A percentile compares a stretch with the other conserved stretches of the same genome.
phyloP scores from a whole-genome alignment of 2,797 vertebrate genomes.

The Liasis olivaceus region DNA sequence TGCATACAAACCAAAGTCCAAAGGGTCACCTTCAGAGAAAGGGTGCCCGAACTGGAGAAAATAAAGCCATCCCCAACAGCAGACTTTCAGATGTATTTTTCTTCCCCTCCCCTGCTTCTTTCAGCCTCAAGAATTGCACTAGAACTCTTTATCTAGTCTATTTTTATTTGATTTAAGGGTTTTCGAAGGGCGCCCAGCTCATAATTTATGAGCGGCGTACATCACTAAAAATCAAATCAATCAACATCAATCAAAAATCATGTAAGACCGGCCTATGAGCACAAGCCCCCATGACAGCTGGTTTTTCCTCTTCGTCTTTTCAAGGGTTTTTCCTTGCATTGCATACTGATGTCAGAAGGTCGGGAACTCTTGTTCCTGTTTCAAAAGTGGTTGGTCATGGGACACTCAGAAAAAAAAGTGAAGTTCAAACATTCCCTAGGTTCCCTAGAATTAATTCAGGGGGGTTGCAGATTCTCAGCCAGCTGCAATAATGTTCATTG shows the following conservation, averaged over 20 bases:
- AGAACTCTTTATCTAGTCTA: not conserved
- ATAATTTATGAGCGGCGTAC: no score
- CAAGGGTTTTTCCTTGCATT: no score
- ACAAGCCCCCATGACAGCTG: no score
- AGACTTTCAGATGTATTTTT: not conserved
- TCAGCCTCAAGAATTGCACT: not conserved
- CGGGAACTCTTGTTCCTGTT: no score
- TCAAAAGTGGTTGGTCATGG: no score
- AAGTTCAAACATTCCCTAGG: not conserved
- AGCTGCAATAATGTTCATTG: not conserved
- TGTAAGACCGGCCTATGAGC: no score
- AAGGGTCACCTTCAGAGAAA: conserved; percentile 1
- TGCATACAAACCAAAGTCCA: not conserved
- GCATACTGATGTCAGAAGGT: no score
- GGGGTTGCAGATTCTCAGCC: not conserved
- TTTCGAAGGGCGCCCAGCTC: no score
- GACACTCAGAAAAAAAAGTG: not conserved
- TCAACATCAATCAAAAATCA: no score
- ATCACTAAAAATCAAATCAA: no score
- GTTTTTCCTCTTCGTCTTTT: no score
- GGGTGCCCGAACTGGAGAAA: not conserved
- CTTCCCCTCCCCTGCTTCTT: not conserved
- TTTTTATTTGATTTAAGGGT: not conserved
- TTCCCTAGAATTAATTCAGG: no score
- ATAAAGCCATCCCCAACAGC: not conserved